Evolutionary conservation across 2,113 vertebrate species (phyloP).

Genomic region (Anolis carolinensis): DNA sequence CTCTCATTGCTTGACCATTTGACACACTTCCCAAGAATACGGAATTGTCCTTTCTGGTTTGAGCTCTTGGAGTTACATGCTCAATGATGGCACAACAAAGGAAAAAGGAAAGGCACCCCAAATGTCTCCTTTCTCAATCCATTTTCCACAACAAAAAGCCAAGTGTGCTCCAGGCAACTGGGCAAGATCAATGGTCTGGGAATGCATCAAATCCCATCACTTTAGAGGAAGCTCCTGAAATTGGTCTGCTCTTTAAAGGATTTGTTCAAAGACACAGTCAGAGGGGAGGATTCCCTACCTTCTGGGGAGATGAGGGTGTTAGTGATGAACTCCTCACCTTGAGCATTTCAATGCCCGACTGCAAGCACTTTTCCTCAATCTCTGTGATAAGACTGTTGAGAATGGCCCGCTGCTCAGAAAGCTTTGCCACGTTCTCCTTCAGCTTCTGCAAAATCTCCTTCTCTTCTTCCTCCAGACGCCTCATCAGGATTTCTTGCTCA

Average conservation of each 20-base stretch:
- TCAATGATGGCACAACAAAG: neutral
- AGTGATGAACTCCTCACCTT: conserved; percentile 56
- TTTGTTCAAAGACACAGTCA: neutral
- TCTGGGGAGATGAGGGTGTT: no score
- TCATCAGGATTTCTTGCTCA: conserved; percentile 66
- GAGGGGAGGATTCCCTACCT: no score
- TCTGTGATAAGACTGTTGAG: conserved; percentile 67
- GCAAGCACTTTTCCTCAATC: conserved; percentile 73
- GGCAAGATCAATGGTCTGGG: no score
- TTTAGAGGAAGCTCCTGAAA: neutral
- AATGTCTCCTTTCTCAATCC: neutral
- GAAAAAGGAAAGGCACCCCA: neutral
- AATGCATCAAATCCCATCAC: no score
- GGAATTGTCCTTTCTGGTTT: neutral
- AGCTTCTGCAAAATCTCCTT: conserved; percentile 69
- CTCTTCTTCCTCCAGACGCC: conserved; percentile 67
- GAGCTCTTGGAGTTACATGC: neutral
- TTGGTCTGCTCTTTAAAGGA: neutral
- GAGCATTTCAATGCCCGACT: conserved; percentile 71
- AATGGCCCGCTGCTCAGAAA: conserved; percentile 60
- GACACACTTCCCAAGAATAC: no score
- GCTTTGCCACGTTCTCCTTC: conserved; percentile 62
- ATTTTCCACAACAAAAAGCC: no score
- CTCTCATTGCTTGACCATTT: neutral
- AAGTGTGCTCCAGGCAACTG: no score